Conservation (phyloP, 2,113 vertebrate species). For the Rhabdornis inornatus region DNA sequence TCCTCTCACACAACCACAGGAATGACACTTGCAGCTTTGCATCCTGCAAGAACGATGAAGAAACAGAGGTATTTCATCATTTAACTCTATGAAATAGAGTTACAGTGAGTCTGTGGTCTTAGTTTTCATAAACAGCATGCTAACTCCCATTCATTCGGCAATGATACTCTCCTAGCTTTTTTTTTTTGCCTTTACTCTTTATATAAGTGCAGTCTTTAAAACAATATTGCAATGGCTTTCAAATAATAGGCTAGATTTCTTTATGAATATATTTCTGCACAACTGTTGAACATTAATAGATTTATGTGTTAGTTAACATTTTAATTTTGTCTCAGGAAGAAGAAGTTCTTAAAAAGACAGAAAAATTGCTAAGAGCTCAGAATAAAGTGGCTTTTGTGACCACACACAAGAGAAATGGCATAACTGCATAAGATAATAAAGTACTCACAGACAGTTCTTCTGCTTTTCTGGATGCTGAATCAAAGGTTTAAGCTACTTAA, state of each 20-base stretch:
- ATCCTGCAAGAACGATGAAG: background rate
- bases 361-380: background rate
- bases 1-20: background rate
- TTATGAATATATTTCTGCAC: background rate
- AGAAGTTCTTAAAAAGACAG: background rate
- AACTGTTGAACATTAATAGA: background rate
- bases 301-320: background rate
- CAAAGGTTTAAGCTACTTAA: constrained; percentile 23
- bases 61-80: constrained; percentile 13
- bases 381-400: background rate
- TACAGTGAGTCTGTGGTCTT: background rate
- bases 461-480: constrained; percentile 5
- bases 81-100: background rate
- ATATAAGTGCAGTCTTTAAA: background rate
- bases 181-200: background rate
- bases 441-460: background rate
- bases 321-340: background rate
- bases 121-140: background rate
- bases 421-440: background rate
- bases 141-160: background rate
- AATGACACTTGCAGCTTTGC: background rate
- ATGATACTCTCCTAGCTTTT: background rate
- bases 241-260: background rate
- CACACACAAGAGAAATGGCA: background rate
- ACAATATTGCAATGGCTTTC: background rate